Conservation (phyloP, 2,797 vertebrate species). For the Sebastes diaconus region DNA sequence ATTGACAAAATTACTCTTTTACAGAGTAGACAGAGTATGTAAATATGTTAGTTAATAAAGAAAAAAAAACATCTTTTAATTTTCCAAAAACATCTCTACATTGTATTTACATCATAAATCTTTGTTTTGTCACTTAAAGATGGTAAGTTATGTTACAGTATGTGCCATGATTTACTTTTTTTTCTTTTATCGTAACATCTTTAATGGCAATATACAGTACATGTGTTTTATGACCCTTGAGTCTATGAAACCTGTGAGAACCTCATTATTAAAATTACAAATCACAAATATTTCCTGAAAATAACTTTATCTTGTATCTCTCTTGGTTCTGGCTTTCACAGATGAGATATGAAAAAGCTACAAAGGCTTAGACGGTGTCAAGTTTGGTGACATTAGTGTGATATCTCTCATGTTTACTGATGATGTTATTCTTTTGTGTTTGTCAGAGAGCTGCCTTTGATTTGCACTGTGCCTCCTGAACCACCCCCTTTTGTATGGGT, state of each 20-base stretch:
- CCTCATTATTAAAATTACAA: background rate
- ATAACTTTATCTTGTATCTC: too few species aligned
- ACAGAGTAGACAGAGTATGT: background rate
- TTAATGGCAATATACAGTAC: background rate
- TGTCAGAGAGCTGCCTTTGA: background rate
- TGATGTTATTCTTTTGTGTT: background rate
- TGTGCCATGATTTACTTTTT: background rate
- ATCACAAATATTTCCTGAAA: background rate
- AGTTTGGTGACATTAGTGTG: background rate
- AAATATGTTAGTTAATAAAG: background rate
- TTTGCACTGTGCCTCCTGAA: background rate
- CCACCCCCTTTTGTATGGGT: background rate
- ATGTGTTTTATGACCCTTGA: background rate
- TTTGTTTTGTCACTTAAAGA: background rate
- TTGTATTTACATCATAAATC: background rate
- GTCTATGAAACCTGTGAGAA: background rate
- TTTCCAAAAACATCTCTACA: background rate
- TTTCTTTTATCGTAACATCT: background rate
- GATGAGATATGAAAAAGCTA: background rate
- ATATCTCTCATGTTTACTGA: background rate
- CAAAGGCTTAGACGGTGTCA: background rate
- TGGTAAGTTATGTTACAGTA: background rate
- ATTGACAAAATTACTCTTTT: background rate
- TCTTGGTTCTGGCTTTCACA: background rate
- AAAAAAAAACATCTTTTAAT: background rate